These are phyloP conservation scores for Lagorchestes hirsutus DNA, from an alignment of 2,797 vertebrate genomes.

Conservation along the genomic window DNA sequence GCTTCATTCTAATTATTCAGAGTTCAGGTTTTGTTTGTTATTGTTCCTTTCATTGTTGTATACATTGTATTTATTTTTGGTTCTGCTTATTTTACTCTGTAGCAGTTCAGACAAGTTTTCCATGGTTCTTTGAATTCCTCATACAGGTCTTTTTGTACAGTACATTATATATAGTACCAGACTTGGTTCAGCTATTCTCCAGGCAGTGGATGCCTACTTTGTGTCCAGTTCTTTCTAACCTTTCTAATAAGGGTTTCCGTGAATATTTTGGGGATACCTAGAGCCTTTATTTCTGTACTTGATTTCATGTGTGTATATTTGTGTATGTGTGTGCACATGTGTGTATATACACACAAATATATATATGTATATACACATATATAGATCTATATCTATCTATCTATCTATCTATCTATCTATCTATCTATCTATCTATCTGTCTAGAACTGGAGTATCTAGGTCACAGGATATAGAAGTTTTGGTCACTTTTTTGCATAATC, in stretches of 20 bases:
- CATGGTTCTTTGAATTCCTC: background rate
- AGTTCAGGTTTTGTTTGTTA: background rate
- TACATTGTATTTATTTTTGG: background rate
- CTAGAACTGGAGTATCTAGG: background rate
- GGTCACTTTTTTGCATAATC: background rate
- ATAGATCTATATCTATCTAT: background rate
- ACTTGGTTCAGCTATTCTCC: background rate
- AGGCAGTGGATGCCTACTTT: background rate
- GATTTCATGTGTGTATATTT: background rate
- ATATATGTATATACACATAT: background rate
- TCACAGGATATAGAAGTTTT: background rate
- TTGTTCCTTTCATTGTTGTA: background rate
- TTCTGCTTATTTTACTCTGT: background rate
- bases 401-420: too few relatives aligned
- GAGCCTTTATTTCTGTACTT: background rate
- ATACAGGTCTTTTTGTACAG: background rate
- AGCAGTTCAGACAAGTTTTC: background rate
- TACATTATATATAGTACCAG: background rate
- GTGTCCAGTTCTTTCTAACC: background rate
- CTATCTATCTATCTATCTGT: too few relatives aligned
- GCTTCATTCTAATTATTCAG: background rate
- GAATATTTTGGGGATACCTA: background rate
- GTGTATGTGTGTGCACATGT: too few relatives aligned
- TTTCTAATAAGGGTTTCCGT: background rate
- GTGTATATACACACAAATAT: background rate